A percentile compares a stretch with the other conserved stretches of the same genome.
These are phyloP conservation scores for Sebastes goodei DNA, from an alignment of 2,797 vertebrate species.

Conservation along the genomic window DNA sequence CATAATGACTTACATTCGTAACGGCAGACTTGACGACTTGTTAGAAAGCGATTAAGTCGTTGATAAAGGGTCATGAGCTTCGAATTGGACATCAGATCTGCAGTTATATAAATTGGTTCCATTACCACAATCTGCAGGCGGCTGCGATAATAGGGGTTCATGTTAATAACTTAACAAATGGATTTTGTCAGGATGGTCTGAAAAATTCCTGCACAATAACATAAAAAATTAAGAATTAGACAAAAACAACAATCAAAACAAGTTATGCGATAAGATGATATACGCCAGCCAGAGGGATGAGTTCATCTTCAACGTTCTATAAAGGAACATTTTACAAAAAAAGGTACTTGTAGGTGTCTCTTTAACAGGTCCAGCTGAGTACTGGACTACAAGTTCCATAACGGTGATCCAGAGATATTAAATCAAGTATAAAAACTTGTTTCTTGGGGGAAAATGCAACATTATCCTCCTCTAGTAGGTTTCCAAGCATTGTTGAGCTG, in stretches of 20 bases:
- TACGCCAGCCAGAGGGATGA: background rate
- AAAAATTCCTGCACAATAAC: background rate
- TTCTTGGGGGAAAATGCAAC: background rate
- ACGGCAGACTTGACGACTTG: background rate
- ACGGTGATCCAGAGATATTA: background rate
- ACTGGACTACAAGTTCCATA: no score
- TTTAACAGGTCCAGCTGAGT: no score
- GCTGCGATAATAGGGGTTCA: background rate
- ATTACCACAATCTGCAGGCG: background rate
- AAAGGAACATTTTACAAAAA: no score
- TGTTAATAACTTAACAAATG: background rate
- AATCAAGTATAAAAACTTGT: background rate
- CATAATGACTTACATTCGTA: background rate
- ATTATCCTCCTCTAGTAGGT: background rate
- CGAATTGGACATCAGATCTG: background rate
- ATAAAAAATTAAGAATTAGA: background rate
- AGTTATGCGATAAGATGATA: background rate
- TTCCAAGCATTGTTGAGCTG: background rate
- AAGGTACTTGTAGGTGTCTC: no score
- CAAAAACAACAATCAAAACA: background rate
- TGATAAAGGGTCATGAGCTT: background rate
- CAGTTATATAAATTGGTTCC: background rate
- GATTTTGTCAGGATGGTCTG: background rate
- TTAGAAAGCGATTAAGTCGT: background rate
- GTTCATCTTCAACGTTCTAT: no score